Evolutionary conservation across 1,140 invertebrate genomes (phyloP).

Genomic region (Holcopasites calliopsidis): DNA sequence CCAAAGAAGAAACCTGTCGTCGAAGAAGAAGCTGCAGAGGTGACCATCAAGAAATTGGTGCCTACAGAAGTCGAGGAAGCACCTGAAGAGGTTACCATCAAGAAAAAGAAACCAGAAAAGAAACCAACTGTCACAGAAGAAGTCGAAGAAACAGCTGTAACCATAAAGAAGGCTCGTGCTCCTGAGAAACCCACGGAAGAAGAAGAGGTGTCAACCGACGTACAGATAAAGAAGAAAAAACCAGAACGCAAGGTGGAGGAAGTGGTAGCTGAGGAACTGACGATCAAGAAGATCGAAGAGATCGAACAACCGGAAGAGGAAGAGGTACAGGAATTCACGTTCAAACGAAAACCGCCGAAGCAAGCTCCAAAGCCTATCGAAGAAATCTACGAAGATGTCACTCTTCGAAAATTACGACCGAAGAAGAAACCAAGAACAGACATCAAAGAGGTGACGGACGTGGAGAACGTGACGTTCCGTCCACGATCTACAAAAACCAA

Average conservation of each 20-base stretch:
- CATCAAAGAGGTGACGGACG: slow-evolving; percentile 85
- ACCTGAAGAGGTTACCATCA: slow-evolving; percentile 63
- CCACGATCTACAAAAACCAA: slow-evolving; percentile 86
- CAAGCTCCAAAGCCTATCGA: slow-evolving; percentile 81
- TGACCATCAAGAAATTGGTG: slow-evolving; percentile 54
- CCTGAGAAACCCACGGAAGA: slow-evolving; percentile 50
- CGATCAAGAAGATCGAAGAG: slow-evolving; percentile 56
- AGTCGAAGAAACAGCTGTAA: slow-evolving; percentile 75
- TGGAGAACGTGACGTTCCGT: slow-evolving; percentile 87
- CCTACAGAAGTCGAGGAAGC: slow-evolving; percentile 30
- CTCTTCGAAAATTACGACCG: slow-evolving; percentile 85
- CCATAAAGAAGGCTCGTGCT: slow-evolving; percentile 66
- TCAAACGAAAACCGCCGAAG: slow-evolving; percentile 78
- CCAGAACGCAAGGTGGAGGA: slow-evolving; percentile 50
- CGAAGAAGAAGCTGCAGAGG: slow-evolving; percentile 63
- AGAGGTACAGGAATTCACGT: slow-evolving; percentile 75
- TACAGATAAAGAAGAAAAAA: slow-evolving; percentile 54
- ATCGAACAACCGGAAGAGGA: slow-evolving; percentile 63
- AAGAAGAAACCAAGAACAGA: slow-evolving; percentile 82
- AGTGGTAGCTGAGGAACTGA: slow-evolving; percentile 77
- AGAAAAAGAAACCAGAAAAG: slow-evolving; percentile 65
- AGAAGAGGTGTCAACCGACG: slow-evolving; percentile 48
- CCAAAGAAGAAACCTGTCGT: slow-evolving; percentile 64
- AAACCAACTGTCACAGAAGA: slow-evolving; percentile 69
- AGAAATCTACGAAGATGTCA: slow-evolving; percentile 86